Conservation (phyloP, 2,113 vertebrate species). For the Notarius lentiginosus region DNA sequence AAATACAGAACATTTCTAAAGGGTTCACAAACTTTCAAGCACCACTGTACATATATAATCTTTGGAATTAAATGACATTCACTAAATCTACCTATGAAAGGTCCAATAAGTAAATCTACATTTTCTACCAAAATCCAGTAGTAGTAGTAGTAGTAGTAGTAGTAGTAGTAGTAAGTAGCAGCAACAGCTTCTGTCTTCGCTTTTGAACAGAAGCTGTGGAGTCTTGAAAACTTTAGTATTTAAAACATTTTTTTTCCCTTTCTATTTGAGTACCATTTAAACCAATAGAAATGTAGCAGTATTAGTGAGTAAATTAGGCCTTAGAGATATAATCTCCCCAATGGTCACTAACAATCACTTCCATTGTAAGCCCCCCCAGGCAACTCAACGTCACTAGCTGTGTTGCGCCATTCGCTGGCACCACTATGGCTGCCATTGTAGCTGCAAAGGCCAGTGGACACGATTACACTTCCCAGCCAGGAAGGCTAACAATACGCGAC, state of each 20-base stretch:
- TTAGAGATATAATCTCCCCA: conserved; percentile 65
- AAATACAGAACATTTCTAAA: too few species aligned
- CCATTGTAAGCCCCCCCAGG: conserved; percentile 67
- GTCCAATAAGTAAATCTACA: neutral
- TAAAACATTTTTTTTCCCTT: neutral
- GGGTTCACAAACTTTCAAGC: too few species aligned
- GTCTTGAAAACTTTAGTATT: neutral
- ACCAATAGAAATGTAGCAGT: conserved; percentile 44
- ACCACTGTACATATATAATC: neutral
- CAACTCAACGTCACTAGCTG: conserved; percentile 57
- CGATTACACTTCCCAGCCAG: conserved; percentile 64
- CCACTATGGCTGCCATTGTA: conserved; percentile 73
- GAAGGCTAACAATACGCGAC: conserved; percentile 54
- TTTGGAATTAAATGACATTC: neutral
- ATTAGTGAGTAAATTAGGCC: conserved; percentile 58
- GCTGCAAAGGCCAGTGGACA: conserved; percentile 68
- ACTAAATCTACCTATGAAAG: neutral
- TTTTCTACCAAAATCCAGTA: neutral
- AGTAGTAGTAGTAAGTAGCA: neutral
- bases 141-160: neutral
- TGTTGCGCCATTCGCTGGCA: conserved; percentile 56
- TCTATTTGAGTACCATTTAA: conserved; percentile 32
- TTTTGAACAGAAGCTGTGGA: neutral
- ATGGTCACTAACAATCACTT: conserved; percentile 63
- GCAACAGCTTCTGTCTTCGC: neutral